Evolutionary conservation across 2,888 invertebrate species (phyloP), one percentile per base, ranked within the genome.

Genomic region (Fragum fragum): DNA sequence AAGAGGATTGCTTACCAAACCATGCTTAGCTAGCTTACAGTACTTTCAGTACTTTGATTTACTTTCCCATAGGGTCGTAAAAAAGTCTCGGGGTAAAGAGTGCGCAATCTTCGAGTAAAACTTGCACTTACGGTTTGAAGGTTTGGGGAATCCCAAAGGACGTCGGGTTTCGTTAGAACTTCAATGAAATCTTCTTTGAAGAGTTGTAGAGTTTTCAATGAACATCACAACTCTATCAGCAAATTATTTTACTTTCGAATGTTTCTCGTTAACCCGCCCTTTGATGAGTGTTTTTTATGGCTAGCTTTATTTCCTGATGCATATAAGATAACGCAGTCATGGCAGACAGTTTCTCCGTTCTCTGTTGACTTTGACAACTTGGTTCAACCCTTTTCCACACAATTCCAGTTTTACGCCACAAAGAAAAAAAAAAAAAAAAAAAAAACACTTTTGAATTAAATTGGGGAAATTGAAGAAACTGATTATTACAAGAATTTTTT

Each of bases 171-270:
- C 47, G 47, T 47, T 47, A 47, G 47, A 47, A 47, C 47, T 47
- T 14, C 47, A 47, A n/a, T 47, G n/a, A 47, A 9, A 47, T 16
- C 47, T 5, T 14, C 57, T 57, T 57, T 57, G 57, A 57, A 57
- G 57, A 57, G 18, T 57, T 57, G 57, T 26, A 18, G 23, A 26
- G 57, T 57, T 57, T 57, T 57, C 57, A 57, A 26, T 23, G 11
- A 57, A 57, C 57, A 57, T 57, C 26, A 23, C 23, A 23, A 26
- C 26, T 57, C 57, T 57, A n/a, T 57, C 57, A 57, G 57, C 57
- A 57, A 57, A 57, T 57, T 57, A 57, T 57, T 57, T 57, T 14
- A 26, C 57, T 57, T 57, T 57, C 26, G 47, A 47, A 47, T 47
- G 47, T 47, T 47, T 47, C 47, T 47, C 47, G 47, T 26, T 57